Percentiles rank a stretch among this genome's conserved stretches.
These are phyloP conservation scores for Elephantulus edwardii DNA, from an alignment of 2,113 vertebrate genomes.

Conservation along the genomic window DNA sequence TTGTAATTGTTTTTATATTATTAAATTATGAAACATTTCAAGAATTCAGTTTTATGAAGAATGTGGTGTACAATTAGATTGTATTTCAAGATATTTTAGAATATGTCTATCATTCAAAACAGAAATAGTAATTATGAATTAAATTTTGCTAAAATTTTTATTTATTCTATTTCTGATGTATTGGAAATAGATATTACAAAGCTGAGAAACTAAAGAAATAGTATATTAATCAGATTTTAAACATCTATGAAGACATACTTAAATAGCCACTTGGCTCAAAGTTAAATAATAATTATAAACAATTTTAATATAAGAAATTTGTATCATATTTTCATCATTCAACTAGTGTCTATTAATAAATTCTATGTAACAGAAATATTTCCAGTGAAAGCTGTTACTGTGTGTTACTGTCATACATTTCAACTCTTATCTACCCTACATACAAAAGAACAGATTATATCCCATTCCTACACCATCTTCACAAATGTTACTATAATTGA, in stretches of 20 bases:
- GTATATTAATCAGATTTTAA: constrained; percentile 30
- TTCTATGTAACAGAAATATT: neutral
- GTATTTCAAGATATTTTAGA: neutral
- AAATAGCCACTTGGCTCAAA: constrained; percentile 3
- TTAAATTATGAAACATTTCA: constrained; percentile 53
- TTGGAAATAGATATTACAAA: constrained; percentile 32
- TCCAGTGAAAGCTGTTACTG: no score
- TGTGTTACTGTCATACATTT: no score
- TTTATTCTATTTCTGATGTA: constrained; percentile 45
- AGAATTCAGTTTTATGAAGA: constrained; percentile 37
- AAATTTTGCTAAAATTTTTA: constrained; percentile 5
- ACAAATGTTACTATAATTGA: no score
- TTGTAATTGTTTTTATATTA: constrained; percentile 50
- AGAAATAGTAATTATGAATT: constrained; percentile 15
- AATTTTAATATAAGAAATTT: constrained; percentile 1
- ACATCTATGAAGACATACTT: neutral
- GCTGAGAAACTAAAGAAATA: constrained; percentile 10
- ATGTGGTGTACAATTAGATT: constrained; percentile 15
- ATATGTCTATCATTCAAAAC: neutral
- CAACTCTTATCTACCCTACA: no score
- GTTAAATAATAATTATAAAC: neutral
- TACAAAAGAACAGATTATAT: no score
- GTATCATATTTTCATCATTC: neutral
- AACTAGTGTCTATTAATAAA: neutral
- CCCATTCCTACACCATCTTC: no score